Evolutionary conservation across 1,140 invertebrate genomes (phyloP), one percentile per base, ranked within the genome.

Genomic region (Coenobita brevimanus): DNA sequence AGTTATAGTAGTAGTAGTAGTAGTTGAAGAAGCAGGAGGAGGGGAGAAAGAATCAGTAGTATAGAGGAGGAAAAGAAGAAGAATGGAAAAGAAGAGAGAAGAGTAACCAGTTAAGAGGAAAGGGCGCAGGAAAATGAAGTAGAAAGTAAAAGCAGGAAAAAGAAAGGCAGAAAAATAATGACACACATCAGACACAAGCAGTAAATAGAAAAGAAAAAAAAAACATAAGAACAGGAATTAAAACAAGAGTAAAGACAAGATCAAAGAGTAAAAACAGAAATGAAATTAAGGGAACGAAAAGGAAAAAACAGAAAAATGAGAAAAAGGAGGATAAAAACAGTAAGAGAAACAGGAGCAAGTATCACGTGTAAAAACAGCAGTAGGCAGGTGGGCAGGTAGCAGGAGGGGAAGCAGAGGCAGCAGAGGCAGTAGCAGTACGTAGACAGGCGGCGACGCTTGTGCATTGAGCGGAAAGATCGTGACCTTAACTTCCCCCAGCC

Each of bases 171-270:
- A 13, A 57, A 57, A 57, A 57, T n/a, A n/a, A n/a, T n/a, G n/a
- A n/a, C n/a, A n/a, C n/a, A n/a, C n/a, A n/a, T n/a, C n/a, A n/a
- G n/a, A n/a, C n/a, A n/a, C n/a, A n/a, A n/a, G n/a, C n/a, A n/a
- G n/a, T n/a, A n/a, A n/a, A n/a, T n/a, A n/a, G n/a, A 57, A n/a
- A 57, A 57, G 54, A 57, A 57, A n/a, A 57, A 57, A 57, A 57
- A 57, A 57, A 57, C 10, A 57, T n/a, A n/a, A 57, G n/a, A 57
- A 57, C 13, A 10, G 54, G 54, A n/a, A n/a, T 13, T 13, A 57
- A 57, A n/a, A 57, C 13, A n/a, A 57, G 13, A 10, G n/a, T n/a
- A 57, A 57, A 57, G n/a, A 57, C n/a, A 57, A 57, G n/a, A 57
- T 57, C n/a, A 57, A n/a, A 57, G n/a, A 57, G n/a, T 13, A 57